phyloP scores from a whole-genome alignment of 2,888 invertebrate species.

The Leucania comma region DNA sequence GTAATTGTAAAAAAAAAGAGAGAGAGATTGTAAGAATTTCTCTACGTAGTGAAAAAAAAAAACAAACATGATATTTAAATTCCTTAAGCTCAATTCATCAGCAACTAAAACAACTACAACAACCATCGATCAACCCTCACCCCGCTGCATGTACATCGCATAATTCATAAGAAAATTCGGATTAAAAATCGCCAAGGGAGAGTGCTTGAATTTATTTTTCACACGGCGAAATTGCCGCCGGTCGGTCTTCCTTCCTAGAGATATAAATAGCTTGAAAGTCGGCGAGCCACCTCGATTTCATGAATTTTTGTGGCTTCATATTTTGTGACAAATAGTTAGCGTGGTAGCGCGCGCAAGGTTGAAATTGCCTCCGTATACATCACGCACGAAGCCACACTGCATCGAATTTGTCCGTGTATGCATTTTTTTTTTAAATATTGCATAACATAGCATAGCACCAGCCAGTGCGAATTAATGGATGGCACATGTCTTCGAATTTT shows the following conservation, averaged over 20 bases:
- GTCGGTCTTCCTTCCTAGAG: constrained; percentile 77
- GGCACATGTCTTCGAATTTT: too few relatives aligned
- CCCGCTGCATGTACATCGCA: constrained; percentile 68
- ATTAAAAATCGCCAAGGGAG: constrained; percentile 78
- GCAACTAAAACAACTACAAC: constrained; percentile 11
- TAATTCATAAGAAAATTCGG: constrained; percentile 80
- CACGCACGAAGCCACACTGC: constrained; percentile 62
- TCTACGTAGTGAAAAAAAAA: too few relatives aligned
- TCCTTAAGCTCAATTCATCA: background rate
- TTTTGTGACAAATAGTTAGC: constrained; percentile 80
- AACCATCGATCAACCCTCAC: constrained; percentile 53
- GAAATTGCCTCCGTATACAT: constrained; percentile 74
- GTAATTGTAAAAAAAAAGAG: too few relatives aligned
- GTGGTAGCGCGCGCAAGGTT: constrained; percentile 67
- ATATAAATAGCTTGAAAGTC: constrained; percentile 76
- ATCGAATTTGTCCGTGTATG: constrained; percentile 59
- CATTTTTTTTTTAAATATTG: too few relatives aligned
- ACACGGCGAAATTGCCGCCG: constrained; percentile 76
- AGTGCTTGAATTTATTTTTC: constrained; percentile 78
- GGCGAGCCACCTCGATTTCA: constrained; percentile 75
- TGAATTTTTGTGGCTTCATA: constrained; percentile 83
- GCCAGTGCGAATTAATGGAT: too few relatives aligned
- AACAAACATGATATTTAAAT: background rate
- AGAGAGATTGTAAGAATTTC: too few relatives aligned
- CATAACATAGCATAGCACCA: too few relatives aligned